Conservation (phyloP, 2,113 vertebrate genomes). For the Chaetodon trifascialis region DNA sequence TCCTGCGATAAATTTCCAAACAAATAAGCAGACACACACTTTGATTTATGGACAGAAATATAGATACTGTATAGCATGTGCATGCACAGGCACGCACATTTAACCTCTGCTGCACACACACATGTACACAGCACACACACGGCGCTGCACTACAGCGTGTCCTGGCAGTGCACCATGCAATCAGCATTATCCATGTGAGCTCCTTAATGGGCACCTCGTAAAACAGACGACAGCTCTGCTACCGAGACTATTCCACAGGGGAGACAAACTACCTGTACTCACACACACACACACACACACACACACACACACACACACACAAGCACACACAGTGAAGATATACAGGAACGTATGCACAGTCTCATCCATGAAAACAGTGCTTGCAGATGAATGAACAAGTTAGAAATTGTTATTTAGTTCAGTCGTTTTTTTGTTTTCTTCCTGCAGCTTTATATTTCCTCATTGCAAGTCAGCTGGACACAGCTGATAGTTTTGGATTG, state of each 20-base stretch:
- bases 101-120: slow-evolving; percentile 1
- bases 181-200: slow-evolving; percentile 86
- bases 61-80: slow-evolving; percentile 1
- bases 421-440: not conserved
- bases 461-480: not conserved
- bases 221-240: slow-evolving; percentile 82
- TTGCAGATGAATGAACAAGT: slow-evolving; percentile 8
- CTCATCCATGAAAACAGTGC: slow-evolving; percentile 13
- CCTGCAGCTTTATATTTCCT: not conserved
- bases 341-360: not conserved
- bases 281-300: slow-evolving; percentile 26
- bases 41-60: slow-evolving; percentile 13
- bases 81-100: slow-evolving; percentile 9
- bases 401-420: not conserved
- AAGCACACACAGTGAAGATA: slow-evolving; percentile 14
- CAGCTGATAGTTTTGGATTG: not conserved
- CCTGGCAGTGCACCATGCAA: slow-evolving; percentile 73
- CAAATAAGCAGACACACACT: slow-evolving; percentile 36
- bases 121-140: slow-evolving; percentile 6
- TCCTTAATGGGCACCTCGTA: slow-evolving; percentile 84
- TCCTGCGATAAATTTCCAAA: slow-evolving; percentile 30
- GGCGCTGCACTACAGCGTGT: slow-evolving; percentile 16
- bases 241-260: slow-evolving; percentile 63
- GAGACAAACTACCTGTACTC: slow-evolving; percentile 77
- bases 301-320: slow-evolving; percentile 38